phyloP scores from a whole-genome alignment of 2,113 vertebrate species.

The Onychorhynchus coronatus region DNA sequence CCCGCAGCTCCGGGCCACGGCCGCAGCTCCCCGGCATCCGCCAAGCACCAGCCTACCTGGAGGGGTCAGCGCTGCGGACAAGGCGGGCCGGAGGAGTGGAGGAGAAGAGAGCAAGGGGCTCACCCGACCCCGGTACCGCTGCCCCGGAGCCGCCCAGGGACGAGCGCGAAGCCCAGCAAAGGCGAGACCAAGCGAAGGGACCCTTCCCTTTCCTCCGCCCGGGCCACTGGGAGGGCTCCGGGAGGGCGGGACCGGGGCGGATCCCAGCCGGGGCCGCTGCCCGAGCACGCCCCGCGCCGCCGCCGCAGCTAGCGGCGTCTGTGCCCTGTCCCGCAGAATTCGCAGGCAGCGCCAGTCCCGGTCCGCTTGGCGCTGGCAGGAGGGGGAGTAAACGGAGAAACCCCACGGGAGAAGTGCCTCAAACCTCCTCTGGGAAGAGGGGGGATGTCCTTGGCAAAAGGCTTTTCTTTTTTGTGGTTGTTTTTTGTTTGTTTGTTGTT shows the following conservation, averaged over 20 bases:
- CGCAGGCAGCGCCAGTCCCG: not conserved
- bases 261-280: not conserved
- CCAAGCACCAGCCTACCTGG: not conserved
- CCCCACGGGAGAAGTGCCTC: no score
- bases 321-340: not conserved
- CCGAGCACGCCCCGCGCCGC: not conserved
- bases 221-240: not conserved
- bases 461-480: not conserved
- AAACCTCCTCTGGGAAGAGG: fast-evolving
- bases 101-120: not conserved
- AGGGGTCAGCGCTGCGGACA: not conserved
- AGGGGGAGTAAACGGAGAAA: not conserved
- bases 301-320: not conserved
- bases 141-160: not conserved
- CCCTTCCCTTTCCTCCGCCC: not conserved
- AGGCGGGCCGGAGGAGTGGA: not conserved
- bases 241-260: not conserved
- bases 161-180: not conserved
- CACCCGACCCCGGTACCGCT: not conserved
- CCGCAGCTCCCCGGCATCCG: fast-evolving
- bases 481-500: no score
- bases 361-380: not conserved
- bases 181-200: not conserved
- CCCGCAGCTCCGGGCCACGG: fast-evolving
- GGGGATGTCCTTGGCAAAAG: fast-evolving